Evolutionary conservation across 2,113 vertebrate genomes (phyloP), one percentile per base, ranked within the genome.

Genomic region (Bubo bubo): DNA sequence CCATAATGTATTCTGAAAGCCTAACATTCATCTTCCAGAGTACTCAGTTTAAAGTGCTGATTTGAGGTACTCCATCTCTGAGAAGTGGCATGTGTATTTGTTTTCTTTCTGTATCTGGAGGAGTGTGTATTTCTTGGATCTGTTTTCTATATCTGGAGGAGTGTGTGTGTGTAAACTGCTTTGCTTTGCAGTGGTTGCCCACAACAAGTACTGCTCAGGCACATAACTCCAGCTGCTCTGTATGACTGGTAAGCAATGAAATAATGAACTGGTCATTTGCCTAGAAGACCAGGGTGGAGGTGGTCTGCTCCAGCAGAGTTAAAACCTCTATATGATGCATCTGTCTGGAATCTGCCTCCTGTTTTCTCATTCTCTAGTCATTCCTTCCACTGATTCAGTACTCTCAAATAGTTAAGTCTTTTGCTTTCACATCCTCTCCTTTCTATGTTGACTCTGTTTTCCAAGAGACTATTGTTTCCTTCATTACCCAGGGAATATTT

Each of bases 31-130:
- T 64, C 37, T 71, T 50, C 37, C 64, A n/a, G 91, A 59, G 79
- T 3, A 12, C 30, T 82, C 53, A 9, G 67, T 39, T 49, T 10
- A 1, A 58, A 84, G 91, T 62, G 89, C 83, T 84, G 79, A 47
- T 74, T 53, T 37, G 79, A 88, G 79, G 39, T 50, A 3, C 59
- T 76, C 83, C 59, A 13, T 27, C 59, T 62, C 91, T 8, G 52
- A 79, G 60, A 75, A 84, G 52, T 39, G 73, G 37, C 76, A 49
- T 27, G 73, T 35, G 70, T 72, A 20, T 93, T 86, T 95, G 83
- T 96, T 95, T 95, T 37, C 89, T 37, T 55, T 50, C 83, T 76
- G 11, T 43, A 50, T 80, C 68, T 84, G 93, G 89, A 92, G 94
- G 49, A 92, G 67, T 66, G 63, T 58, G 91, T 47, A 12, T 58